Evolutionary conservation across 2,888 invertebrate genomes (phyloP), one percentile per base, ranked within the genome.

Genomic region (Mythimna pallens): DNA sequence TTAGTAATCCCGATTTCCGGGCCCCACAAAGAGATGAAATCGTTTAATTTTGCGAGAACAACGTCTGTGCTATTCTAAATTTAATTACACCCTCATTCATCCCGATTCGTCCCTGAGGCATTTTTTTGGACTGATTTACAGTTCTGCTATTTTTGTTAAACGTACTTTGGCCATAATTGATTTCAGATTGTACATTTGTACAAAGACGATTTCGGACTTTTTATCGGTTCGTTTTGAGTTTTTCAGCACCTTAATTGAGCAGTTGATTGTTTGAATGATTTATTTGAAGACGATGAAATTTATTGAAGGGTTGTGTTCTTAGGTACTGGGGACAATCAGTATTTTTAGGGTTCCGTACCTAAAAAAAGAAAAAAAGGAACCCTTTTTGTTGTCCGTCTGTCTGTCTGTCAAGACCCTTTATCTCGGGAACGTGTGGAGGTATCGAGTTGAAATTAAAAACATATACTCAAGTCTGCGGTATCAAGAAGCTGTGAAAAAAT

Each of bases 31-130:
- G 70, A 55, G 65, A 74, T 63, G 69, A 80, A 84, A 82, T 79
- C 69, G 67, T 88, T 87, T 82, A 83, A 86, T 86, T 84, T 78
- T 65, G 66, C 68, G 78, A 83, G 78, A 81, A 73, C 78, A 84
- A 63, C 58, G 65, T 76, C 76, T 70, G 65, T 81, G 65, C 78
- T 80, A 81, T 87, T 87, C 83, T 73, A 78, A 87, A 88, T 88
- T 88, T 86, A 86, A 88, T 87, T 82, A 86, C 80, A 70, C 52
- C 69, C 40, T 59, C 43, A 65, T 61, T 78, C 55, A 65, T 52
- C 59, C 65, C 67, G 80, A 83, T 82, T 84, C 79, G 82, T 83
- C 76, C 76, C 70, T 36, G 52, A 70, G 68, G 79, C 72, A 70
- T 36, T 80, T 82, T 74, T 79, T 79, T 65, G 43, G 75, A 50